These are phyloP conservation scores for Helicoverpa armigera DNA, from an alignment of 1,140 invertebrate genomes.

Conservation along the genomic window DNA sequence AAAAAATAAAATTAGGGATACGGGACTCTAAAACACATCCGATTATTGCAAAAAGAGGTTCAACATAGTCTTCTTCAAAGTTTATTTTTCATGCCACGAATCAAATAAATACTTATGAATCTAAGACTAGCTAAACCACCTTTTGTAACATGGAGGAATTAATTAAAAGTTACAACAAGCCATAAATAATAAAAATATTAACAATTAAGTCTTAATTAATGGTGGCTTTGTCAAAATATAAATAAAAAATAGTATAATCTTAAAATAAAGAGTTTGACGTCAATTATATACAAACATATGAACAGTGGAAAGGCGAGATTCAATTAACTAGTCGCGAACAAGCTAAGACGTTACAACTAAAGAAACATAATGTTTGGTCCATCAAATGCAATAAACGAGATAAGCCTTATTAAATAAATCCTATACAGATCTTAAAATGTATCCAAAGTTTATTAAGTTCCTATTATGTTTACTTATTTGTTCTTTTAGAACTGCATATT, in stretches of 20 bases:
- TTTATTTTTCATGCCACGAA: too few relatives aligned
- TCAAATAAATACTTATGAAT: too few relatives aligned
- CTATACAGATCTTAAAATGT: constrained; percentile 26
- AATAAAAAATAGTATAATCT: constrained; percentile 3
- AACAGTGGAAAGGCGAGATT: constrained; percentile 22
- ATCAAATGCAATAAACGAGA: constrained; percentile 30
- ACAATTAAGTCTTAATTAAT: constrained; percentile 15
- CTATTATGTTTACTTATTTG: constrained; percentile 34
- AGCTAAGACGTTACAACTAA: constrained; percentile 10
- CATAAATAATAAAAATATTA: constrained; percentile 29
- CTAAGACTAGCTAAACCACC: too few relatives aligned
- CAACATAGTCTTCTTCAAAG: too few relatives aligned
- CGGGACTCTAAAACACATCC: constrained; percentile 3
- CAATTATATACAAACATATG: constrained; percentile 33
- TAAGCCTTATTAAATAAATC: constrained; percentile 32
- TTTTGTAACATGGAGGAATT: too few relatives aligned
- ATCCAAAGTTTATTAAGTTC: neutral
- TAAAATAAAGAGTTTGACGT: constrained; percentile 3
- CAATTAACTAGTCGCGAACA: neutral
- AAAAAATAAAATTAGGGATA: constrained; percentile 11
- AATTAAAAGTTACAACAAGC: constrained; percentile 27
- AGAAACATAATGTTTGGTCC: constrained; percentile 40
- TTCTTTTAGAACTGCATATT: constrained; percentile 44
- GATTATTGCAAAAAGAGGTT: too few relatives aligned
- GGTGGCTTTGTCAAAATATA: constrained; percentile 11